phyloP scores from a whole-genome alignment of 2,113 vertebrate genomes.

The Glareola pratincola region DNA sequence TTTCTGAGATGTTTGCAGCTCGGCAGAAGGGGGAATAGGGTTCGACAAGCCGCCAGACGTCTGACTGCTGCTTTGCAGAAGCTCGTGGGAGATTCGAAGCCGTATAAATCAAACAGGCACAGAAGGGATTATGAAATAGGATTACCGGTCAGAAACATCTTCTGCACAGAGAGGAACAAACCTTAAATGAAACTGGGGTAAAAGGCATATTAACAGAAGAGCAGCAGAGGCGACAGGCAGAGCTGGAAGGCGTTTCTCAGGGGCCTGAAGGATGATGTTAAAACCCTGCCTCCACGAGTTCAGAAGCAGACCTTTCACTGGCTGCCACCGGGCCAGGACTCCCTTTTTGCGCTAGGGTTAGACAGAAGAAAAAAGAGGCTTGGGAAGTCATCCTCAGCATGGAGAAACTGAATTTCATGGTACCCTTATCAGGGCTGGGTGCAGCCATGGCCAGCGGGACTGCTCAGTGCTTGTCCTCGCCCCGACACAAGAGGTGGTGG shows the following conservation, averaged over 20 bases:
- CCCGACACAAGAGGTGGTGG: background rate
- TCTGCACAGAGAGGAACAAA: background rate
- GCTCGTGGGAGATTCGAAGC: fast-evolving
- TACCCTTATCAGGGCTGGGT: background rate
- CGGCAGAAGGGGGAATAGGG: background rate
- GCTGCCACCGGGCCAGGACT: background rate
- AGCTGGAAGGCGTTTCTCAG: background rate
- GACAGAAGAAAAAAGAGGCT: background rate
- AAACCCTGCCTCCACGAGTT: background rate
- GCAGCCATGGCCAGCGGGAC: background rate
- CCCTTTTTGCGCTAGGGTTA: background rate
- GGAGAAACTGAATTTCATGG: background rate
- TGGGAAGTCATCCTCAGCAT: background rate
- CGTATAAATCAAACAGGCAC: background rate
- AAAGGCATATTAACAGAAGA: background rate
- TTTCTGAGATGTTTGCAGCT: background rate
- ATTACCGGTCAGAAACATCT: background rate
- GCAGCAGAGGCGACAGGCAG: background rate
- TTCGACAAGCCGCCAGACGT: background rate
- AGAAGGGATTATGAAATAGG: background rate
- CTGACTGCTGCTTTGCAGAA: background rate
- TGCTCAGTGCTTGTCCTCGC: fast-evolving
- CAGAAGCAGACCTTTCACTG: background rate
- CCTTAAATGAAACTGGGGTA: background rate
- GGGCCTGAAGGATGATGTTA: background rate